Base-by-base conservation (phyloP, 2,113 vertebrate genomes). In the Nesogale talazaci region DNA sequence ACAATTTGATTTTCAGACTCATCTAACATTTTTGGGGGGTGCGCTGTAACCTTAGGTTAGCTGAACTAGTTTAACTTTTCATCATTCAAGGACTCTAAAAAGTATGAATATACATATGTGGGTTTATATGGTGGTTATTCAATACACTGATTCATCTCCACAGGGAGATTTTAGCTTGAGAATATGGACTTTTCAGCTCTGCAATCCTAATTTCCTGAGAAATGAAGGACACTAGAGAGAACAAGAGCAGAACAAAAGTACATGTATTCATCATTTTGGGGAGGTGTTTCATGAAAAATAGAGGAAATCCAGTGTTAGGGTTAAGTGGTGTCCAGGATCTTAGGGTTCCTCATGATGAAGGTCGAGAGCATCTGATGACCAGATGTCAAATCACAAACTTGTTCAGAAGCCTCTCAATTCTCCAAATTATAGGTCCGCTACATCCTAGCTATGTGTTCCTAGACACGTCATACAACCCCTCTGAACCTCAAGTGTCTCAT, bases 171-270 rank as follows among this genome's bases (percentile, higher is more conserved):
- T 19, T 23, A 19, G 25, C 17, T 23, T 85, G 27, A 57, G 7
- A 36, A 31, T 40, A 5, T 29, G 34, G 1, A 2, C 59, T 84
- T 40, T n/a, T 76, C 42, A 17, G 6, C 15, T 38, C 34, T 70
- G 70, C 27, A 83, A 91, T 69, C 89, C 20, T 86, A 19, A 46
- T 59, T 83, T 36, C 19, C 27, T 91, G 22, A 57, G 20, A 17
- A 20, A 0, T 31, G 11, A 65, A 16, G 3, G 29, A 8, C 23
- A 31, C 14, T 20, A 75, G 15, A 77, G 12, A 57, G 12, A 74
- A 63, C 20, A 56, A 70, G 29, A 20, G 27, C 78, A 16, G 19
- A 6, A 4, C 1, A 12, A 31, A 19, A 1, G 31, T 19, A 83
- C 4, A 59, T 40, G 1, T 77, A 2, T 1, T 56, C 36, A 27